These are phyloP conservation scores for Actinernus sp. DNA, from an alignment of 92 coral and sea anemone species.

Conservation along the genomic window DNA sequence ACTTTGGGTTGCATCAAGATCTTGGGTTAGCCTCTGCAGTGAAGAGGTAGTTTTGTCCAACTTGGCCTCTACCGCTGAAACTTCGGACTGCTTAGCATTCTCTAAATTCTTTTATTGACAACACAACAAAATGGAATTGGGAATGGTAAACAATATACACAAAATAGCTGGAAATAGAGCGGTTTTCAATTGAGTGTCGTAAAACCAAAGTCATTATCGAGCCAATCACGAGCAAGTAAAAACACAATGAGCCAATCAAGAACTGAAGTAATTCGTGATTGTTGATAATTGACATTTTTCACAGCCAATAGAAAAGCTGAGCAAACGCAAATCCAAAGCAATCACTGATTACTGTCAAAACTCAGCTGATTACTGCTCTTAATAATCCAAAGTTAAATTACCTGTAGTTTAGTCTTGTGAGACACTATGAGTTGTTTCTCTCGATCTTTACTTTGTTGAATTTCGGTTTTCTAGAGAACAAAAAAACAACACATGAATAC, in stretches of 20 bases:
- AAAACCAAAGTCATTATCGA: no score
- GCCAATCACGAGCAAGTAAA: no score
- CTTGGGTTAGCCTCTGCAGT: slow-evolving; percentile 59
- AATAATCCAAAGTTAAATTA: no score
- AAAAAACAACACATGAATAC: not conserved
- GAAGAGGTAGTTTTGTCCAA: slow-evolving; percentile 62
- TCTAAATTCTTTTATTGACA: slow-evolving; percentile 66
- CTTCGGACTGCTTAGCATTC: slow-evolving; percentile 71
- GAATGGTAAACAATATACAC: slow-evolving; percentile 2
- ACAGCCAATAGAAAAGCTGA: no score
- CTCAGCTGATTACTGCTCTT: no score
- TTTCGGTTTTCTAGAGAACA: slow-evolving; percentile 27
- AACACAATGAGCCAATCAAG: no score
- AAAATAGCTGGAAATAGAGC: not conserved
- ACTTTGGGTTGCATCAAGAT: slow-evolving; percentile 50
- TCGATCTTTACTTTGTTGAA: slow-evolving; percentile 11
- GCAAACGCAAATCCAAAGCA: no score
- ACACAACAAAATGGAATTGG: not conserved
- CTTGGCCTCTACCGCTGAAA: slow-evolving; percentile 55
- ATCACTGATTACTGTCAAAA: no score
- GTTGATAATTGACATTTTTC: no score
- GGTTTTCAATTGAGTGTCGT: no score
- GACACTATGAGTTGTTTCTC: slow-evolving; percentile 4
- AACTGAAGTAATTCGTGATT: no score
- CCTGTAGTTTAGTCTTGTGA: slow-evolving; percentile 29